These are phyloP conservation scores for Panthera tigris DNA, from an alignment of 2,113 vertebrate genomes.

Conservation along the genomic window DNA sequence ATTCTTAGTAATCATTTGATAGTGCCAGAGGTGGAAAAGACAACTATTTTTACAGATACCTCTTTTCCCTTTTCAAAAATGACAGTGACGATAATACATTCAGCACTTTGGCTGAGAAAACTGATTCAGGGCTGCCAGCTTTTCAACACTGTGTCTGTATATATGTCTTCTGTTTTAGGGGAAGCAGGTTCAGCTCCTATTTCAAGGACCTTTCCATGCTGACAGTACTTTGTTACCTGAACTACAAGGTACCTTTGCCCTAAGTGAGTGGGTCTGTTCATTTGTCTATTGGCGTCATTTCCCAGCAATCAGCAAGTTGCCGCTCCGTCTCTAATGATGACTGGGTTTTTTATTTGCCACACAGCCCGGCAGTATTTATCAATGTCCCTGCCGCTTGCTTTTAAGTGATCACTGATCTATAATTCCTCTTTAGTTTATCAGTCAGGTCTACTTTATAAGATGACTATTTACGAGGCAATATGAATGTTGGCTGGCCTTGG, in stretches of 20 bases:
- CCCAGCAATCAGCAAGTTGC: constrained; percentile 53
- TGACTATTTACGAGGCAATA: constrained; percentile 32
- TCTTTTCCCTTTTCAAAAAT: constrained; percentile 47
- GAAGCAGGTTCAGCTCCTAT: not conserved
- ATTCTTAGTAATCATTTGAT: constrained; percentile 37
- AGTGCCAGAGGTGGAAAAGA: not conserved
- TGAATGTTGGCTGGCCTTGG: constrained; percentile 8
- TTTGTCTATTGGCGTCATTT: constrained; percentile 22
- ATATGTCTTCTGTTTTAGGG: not conserved
- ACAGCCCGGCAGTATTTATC: constrained; percentile 55
- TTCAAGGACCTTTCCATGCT: constrained; percentile 34
- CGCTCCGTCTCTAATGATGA: constrained; percentile 23
- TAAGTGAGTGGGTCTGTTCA: not conserved
- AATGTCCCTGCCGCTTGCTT: constrained; percentile 35
- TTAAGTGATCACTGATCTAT: constrained; percentile 63
- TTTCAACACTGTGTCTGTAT: not conserved
- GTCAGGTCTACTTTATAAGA: constrained; percentile 59
- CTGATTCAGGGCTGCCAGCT: not conserved
- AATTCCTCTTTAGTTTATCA: constrained; percentile 42
- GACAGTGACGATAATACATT: constrained; percentile 9
- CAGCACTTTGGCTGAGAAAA: not conserved
- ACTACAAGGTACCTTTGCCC: constrained; percentile 49
- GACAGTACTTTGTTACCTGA: constrained; percentile 55
- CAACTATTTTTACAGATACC: constrained; percentile 3
- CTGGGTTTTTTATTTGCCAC: constrained; percentile 53